Evolutionary conservation across 2,888 invertebrate species (phyloP).

Genomic region (Merodon equestris): DNA sequence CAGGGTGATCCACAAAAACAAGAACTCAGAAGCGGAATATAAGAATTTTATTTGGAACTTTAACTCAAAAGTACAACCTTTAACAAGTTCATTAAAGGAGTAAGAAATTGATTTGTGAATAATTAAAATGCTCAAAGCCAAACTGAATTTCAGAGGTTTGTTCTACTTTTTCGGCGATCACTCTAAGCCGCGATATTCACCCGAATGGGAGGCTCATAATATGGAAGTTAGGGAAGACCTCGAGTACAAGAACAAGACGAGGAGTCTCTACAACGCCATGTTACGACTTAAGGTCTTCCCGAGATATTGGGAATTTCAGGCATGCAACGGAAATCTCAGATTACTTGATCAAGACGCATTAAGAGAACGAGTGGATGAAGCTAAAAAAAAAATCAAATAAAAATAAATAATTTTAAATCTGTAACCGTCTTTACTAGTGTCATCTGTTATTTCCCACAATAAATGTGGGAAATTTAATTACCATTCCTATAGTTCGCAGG

Average conservation of each 20-base stretch:
- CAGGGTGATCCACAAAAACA: slow-evolving; percentile 28
- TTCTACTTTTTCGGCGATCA: slow-evolving; percentile 2
- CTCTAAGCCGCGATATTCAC: neutral
- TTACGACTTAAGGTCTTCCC: slow-evolving; percentile 22
- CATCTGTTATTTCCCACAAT: neutral
- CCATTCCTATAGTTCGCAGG: rapidly evolving
- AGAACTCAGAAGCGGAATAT: neutral
- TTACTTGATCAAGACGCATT: neutral
- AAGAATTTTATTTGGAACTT: neutral
- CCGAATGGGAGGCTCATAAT: slow-evolving; percentile 24
- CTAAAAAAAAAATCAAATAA: neutral
- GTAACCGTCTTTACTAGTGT: neutral
- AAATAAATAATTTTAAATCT: neutral
- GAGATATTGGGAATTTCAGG: slow-evolving; percentile 16
- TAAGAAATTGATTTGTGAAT: neutral
- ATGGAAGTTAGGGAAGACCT: neutral
- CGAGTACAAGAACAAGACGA: neutral
- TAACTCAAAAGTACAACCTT: slow-evolving; percentile 3
- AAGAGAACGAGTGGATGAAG: neutral
- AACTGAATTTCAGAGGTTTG: slow-evolving; percentile 10
- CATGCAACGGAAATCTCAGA: neutral
- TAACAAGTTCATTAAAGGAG: slow-evolving; percentile 6
- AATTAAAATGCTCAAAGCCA: no score
- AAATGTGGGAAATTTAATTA: neutral
- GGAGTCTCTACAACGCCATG: slow-evolving; percentile 11